Conservation (phyloP, 2,888 invertebrate genomes). For the Epinotia demarniana region DNA sequence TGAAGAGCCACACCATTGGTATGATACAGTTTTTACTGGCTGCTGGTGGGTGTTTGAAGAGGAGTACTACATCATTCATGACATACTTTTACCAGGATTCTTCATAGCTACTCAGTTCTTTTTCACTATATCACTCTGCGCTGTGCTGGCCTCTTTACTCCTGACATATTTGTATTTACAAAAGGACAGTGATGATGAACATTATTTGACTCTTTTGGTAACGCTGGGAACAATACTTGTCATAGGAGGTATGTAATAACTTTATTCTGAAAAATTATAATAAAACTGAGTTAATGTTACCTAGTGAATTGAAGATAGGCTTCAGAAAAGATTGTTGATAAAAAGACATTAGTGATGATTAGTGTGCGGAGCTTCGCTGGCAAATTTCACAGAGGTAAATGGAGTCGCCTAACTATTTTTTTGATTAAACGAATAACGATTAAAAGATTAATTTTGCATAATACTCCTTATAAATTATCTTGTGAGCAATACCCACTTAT, state of each 20-base stretch:
- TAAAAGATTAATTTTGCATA: no score
- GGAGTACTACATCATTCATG: conserved; percentile 97
- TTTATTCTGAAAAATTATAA: background rate
- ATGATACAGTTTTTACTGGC: conserved; percentile 92
- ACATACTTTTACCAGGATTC: conserved; percentile 95
- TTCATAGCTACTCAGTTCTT: conserved; percentile 97
- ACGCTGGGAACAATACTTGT: conserved; percentile 90
- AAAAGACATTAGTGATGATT: no score
- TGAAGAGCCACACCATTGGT: conserved; percentile 93
- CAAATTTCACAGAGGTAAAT: no score
- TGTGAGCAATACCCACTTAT: no score
- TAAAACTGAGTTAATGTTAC: no score
- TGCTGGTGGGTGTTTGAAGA: conserved; percentile 99
- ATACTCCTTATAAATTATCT: no score
- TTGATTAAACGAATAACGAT: no score
- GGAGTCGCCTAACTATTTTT: no score
- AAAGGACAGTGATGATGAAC: conserved; percentile 90
- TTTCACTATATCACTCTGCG: conserved; percentile 94
- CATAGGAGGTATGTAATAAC: conserved; percentile 83
- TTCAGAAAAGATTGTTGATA: no score
- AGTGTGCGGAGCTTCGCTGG: no score
- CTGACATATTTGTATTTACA: conserved; percentile 89
- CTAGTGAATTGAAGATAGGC: no score
- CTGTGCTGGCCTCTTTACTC: conserved; percentile 90
- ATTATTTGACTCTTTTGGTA: conserved; percentile 89